Conservation (phyloP, 2,797 vertebrate genomes). For the Amblyopsis hoosieri region DNA sequence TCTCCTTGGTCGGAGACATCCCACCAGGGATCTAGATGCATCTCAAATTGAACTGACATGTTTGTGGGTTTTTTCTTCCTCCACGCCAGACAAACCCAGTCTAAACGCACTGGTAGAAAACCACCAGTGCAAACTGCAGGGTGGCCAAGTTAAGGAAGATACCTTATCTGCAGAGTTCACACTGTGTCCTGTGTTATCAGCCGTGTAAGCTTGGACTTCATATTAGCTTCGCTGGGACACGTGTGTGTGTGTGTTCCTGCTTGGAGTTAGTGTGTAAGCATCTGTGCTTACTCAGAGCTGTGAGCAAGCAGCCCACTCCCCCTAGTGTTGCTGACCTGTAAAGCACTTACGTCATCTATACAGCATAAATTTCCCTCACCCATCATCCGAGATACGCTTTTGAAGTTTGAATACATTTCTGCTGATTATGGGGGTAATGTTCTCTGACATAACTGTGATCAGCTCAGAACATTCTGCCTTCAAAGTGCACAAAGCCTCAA, state of each 20-base stretch:
- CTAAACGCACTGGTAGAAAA: slow-evolving; percentile 39
- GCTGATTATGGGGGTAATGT: slow-evolving; percentile 36
- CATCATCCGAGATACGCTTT: slow-evolving; percentile 34
- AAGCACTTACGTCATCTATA: slow-evolving; percentile 75
- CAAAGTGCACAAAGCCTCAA: slow-evolving; percentile 11
- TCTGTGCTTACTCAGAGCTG: slow-evolving; percentile 34
- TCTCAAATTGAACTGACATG: slow-evolving; percentile 64
- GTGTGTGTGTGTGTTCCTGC: slow-evolving; percentile 29
- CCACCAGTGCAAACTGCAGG: slow-evolving; percentile 21
- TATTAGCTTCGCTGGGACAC: slow-evolving; percentile 60
- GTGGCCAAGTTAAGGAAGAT: slow-evolving; percentile 62
- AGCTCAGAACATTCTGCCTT: slow-evolving; percentile 29
- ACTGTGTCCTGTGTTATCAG: slow-evolving; percentile 59
- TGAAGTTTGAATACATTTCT: slow-evolving; percentile 35
- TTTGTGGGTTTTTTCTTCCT: slow-evolving; percentile 17
- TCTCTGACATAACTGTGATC: slow-evolving; percentile 30
- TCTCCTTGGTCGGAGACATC: slow-evolving; percentile 33
- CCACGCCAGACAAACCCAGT: slow-evolving; percentile 30
- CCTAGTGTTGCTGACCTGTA: slow-evolving; percentile 71
- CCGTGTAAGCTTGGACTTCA: slow-evolving; percentile 66
- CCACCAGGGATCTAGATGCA: slow-evolving; percentile 52
- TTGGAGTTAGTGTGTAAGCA: slow-evolving; percentile 28
- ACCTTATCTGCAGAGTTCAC: slow-evolving; percentile 70
- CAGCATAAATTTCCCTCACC: slow-evolving; percentile 24
- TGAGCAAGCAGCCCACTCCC: slow-evolving; percentile 72